Evolutionary conservation across 2,113 vertebrate species (phyloP).

Genomic region (Cyanocitta stelleri): DNA sequence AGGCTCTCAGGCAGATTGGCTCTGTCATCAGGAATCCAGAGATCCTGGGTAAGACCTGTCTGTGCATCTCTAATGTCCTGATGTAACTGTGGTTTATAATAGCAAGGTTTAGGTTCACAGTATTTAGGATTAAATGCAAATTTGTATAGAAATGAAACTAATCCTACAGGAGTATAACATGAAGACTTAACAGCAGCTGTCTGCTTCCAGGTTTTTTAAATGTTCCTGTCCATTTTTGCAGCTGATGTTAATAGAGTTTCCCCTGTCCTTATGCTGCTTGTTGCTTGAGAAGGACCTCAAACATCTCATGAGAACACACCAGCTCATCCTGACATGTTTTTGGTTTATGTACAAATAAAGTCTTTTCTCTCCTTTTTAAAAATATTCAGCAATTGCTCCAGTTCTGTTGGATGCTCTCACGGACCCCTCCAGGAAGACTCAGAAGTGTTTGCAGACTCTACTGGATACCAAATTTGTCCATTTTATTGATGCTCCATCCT

Average conservation of each 20-base stretch:
- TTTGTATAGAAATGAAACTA: not conserved
- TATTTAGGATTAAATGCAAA: not conserved
- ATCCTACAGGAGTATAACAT: not conserved
- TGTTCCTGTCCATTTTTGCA: not conserved
- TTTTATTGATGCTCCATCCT: conserved; percentile 95
- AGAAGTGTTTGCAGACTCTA: conserved; percentile 92
- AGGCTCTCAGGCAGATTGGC: conserved; percentile 92
- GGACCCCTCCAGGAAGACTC: conserved; percentile 91
- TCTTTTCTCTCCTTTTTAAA: not conserved
- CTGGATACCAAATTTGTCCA: conserved; percentile 98
- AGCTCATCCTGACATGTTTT: not conserved
- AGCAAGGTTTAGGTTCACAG: not conserved
- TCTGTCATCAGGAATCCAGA: conserved; percentile 98
- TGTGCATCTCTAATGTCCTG: not conserved
- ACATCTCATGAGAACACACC: not conserved
- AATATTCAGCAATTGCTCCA: conserved; percentile 85
- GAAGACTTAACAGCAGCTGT: not conserved
- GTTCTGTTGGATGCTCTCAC: conserved; percentile 94
- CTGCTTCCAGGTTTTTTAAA: not conserved
- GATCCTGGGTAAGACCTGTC: conserved; percentile 82
- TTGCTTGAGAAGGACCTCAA: not conserved
- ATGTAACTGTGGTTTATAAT: not conserved
- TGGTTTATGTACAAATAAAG: not conserved
- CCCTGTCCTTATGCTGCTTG: not conserved
- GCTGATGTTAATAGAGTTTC: not conserved